Percentiles rank a stretch among this genome's conserved stretches.
Conservation (phyloP, 2,888 invertebrate species). For the Cheilosia grossa region DNA sequence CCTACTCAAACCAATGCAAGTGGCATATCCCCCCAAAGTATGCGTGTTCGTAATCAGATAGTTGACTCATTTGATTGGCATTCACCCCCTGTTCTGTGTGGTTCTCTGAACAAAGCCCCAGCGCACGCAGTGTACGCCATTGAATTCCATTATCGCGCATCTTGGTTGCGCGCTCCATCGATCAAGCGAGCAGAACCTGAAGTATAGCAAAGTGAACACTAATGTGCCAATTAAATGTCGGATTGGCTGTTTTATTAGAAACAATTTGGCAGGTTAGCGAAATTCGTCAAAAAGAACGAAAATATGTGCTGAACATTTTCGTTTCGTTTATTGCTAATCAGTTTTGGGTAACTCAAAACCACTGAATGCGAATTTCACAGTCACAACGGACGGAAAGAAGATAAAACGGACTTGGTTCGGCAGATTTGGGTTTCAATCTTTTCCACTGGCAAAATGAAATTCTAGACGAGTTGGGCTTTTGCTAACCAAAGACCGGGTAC, state of each 20-base stretch:
- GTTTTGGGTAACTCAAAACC: slow-evolving; percentile 21
- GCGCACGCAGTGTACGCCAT: slow-evolving; percentile 23
- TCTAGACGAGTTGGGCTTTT: slow-evolving; percentile 28
- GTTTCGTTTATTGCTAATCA: neutral
- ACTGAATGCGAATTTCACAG: neutral
- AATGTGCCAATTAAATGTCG: slow-evolving; percentile 67
- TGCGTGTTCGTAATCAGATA: slow-evolving; percentile 22
- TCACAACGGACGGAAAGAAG: neutral
- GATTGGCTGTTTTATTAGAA: slow-evolving; percentile 21
- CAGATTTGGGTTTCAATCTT: slow-evolving; percentile 9
- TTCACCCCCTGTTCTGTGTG: neutral
- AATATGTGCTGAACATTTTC: slow-evolving; percentile 2
- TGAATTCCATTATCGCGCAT: slow-evolving; percentile 36
- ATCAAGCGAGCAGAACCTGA: slow-evolving; percentile 36
- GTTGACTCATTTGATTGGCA: slow-evolving; percentile 46
- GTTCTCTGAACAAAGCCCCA: slow-evolving; percentile 2
- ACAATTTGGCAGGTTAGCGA: slow-evolving; percentile 57
- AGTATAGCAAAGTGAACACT: slow-evolving; percentile 40
- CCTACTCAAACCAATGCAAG: neutral
- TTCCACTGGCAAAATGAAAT: slow-evolving; percentile 24
- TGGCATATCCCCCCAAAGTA: neutral
- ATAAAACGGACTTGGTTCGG: neutral
- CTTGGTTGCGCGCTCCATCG: slow-evolving; percentile 12
- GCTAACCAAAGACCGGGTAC: slow-evolving; percentile 19
- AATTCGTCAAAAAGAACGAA: slow-evolving; percentile 9